phyloP scores from a whole-genome alignment of 2,888 invertebrate genomes.

The Choreutis nemorana region DNA sequence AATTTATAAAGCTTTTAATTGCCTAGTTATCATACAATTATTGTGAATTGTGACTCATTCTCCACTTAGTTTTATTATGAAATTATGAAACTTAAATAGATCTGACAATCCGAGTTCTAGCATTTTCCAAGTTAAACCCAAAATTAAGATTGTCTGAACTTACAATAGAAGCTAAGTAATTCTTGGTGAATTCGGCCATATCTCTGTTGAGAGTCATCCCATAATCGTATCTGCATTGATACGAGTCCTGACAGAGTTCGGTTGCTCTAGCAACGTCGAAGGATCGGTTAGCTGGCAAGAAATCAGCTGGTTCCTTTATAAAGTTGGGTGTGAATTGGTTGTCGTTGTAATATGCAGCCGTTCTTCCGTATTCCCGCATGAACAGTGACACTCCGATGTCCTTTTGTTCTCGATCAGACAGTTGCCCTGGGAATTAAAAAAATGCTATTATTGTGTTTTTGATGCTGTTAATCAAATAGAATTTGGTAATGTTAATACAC shows the following conservation, averaged over 20 bases:
- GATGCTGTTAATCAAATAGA: too few species aligned
- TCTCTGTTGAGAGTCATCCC: constrained; percentile 85
- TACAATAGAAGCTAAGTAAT: constrained; percentile 74
- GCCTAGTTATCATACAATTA: too few species aligned
- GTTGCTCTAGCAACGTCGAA: constrained; percentile 70
- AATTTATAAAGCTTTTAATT: too few species aligned
- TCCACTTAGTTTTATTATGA: too few species aligned
- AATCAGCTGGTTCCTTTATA: constrained; percentile 71
- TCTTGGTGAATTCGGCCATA: constrained; percentile 86
- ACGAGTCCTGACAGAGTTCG: constrained; percentile 80
- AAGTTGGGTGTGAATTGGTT: constrained; percentile 80
- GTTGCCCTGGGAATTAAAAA: constrained; percentile 68
- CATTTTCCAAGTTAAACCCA: too few species aligned
- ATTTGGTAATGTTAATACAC: too few species aligned
- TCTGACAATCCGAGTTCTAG: too few species aligned
- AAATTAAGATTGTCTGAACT: too few species aligned
- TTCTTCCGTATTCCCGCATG: constrained; percentile 78
- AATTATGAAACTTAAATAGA: too few species aligned
- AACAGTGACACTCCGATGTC: constrained; percentile 81
- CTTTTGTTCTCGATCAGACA: constrained; percentile 78
- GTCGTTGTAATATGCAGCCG: constrained; percentile 84
- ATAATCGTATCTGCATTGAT: constrained; percentile 90
- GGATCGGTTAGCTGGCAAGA: constrained; percentile 77
- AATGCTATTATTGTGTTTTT: too few species aligned
- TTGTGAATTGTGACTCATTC: too few species aligned